phyloP scores from a whole-genome alignment of 2,888 invertebrate genomes.

The Nipponacmea schrenckii region DNA sequence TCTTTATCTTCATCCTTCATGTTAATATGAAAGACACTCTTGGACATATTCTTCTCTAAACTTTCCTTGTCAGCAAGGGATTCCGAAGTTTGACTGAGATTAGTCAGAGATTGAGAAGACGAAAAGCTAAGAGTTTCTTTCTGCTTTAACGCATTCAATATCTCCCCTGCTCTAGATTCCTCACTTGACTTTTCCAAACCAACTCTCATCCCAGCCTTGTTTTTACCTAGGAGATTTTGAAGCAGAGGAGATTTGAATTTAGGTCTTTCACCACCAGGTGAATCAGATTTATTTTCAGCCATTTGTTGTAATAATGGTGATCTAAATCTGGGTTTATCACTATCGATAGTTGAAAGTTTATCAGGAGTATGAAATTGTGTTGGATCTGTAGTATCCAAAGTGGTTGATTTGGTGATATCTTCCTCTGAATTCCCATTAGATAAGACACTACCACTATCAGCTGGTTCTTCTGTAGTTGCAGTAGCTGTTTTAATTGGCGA shows the following conservation, averaged over 20 bases:
- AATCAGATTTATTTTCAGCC: constrained; percentile 45
- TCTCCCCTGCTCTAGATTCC: constrained; percentile 16
- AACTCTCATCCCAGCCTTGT: constrained; percentile 44
- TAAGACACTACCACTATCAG: constrained; percentile 1
- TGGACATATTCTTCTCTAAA: constrained; percentile 10
- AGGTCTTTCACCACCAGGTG: constrained; percentile 43
- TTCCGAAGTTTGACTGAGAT: constrained; percentile 5
- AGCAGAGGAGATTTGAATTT: constrained; percentile 61
- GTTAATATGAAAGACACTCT: constrained; percentile 23
- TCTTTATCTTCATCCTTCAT: constrained; percentile 31
- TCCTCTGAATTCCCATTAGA: constrained; percentile 13
- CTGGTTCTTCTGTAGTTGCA: constrained; percentile 33
- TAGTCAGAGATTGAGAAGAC: constrained; percentile 17
- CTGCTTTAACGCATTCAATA: not conserved
- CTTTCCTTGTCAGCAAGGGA: constrained; percentile 7
- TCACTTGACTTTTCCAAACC: constrained; percentile 32
- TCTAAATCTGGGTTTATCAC: constrained; percentile 50
- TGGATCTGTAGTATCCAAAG: not conserved
- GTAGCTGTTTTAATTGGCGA: constrained; percentile 48
- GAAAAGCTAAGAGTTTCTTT: constrained; percentile 23
- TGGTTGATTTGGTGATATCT: not conserved
- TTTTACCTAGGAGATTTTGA: constrained; percentile 59
- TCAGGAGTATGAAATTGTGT: not conserved
- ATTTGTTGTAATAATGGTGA: constrained; percentile 61
- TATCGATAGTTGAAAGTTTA: not conserved